phyloP scores from a whole-genome alignment of 2,797 vertebrate genomes.

The Danio albolineatus region DNA sequence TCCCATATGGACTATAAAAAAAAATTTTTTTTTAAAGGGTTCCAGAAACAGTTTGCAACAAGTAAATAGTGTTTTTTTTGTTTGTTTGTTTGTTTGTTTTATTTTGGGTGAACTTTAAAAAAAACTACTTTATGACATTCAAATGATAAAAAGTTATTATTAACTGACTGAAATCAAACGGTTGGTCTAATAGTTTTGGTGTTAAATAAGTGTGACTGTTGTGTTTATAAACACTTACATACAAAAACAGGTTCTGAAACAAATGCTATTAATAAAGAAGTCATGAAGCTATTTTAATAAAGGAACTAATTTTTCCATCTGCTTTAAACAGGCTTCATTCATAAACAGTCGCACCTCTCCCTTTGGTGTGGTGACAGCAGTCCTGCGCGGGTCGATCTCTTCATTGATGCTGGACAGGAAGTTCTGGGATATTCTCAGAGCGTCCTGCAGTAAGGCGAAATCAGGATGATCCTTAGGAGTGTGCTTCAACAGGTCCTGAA shows the following conservation, averaged over 20 bases:
- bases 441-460: constrained; percentile 94
- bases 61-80: no score
- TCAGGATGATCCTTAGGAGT: constrained; percentile 96
- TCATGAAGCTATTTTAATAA: not conserved
- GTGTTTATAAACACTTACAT: not conserved
- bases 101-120: no score
- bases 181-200: not conserved
- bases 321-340: not conserved
- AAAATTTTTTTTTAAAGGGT: no score
- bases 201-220: not conserved
- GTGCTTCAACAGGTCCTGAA: constrained; percentile 94
- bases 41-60: no score
- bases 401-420: constrained; percentile 99
- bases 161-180: not conserved
- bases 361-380: constrained; percentile 95
- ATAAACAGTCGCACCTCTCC: constrained; percentile 84
- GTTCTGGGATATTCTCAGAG: constrained; percentile 96
- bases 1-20: no score
- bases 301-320: not conserved
- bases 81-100: no score
- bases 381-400: constrained; percentile 94
- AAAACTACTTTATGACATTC: no score
- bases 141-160: no score
- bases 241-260: not conserved
- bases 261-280: not conserved